Base-by-base conservation (phyloP, 1,140 invertebrate species). In the Dinoponera quadriceps region DNA sequence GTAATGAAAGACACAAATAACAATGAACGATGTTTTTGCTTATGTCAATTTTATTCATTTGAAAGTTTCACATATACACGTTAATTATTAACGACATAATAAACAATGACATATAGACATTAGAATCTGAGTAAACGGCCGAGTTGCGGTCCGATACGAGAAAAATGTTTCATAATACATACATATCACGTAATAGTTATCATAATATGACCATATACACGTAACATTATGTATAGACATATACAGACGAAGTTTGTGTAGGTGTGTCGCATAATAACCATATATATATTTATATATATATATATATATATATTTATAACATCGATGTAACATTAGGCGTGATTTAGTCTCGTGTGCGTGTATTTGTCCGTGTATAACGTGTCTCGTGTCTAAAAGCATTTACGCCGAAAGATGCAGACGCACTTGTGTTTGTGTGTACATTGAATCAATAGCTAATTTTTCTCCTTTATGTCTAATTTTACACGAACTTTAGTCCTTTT, bases 31-130 rank as follows among this genome's bases (percentile, higher is more conserved):
- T 16, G 18, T 18, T 49, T 69, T 38, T 88, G 85, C 77, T 87
- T 88, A 88, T 85, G 69, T 88, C 73, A 59, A 66, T 88, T 88
- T 88, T 88, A 85, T 88, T 89, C 59, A 65, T 60, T 89, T 82
- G 81, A 89, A 86, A 86, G 87, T 75, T 88, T 84, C 81, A 89
- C 88, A 89, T 88, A 88, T 88, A 88, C 84, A 89, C 84, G 84
- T 65, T 88, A 89, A 86, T 89, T 54, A 49, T 86, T 88, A 89
- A 89, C 88, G 88, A 89, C 77, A 89, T 89, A 86, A 88, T 89
- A 89, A 89, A 89, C 83, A 88, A 85, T 89, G 81, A 89, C 88
- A 89, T 84, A 78, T 88, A 89, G 88, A 89, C 83, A 88, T 89
- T 88, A 86, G 87, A 89, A 89, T 84, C 75, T 82, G 84, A 88